Evolutionary conservation across 2,113 vertebrate genomes (phyloP).

Genomic region (Ochotona curzoniae): DNA sequence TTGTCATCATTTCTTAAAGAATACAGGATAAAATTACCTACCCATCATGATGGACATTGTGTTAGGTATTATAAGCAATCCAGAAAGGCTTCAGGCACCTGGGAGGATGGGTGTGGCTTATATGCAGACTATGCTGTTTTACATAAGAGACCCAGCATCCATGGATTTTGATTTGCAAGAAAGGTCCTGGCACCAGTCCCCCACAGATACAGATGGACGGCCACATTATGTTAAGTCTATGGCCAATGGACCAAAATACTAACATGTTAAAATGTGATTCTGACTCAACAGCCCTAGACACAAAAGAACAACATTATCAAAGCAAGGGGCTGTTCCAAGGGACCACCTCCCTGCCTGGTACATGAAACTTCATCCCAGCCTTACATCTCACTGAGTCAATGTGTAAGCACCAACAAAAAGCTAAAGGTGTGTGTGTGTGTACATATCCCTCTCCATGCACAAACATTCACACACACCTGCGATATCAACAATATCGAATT

Average conservation of each 20-base stretch:
- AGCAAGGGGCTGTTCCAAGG: too few species aligned
- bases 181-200: neutral
- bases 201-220: neutral
- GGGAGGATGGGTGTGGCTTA: neutral
- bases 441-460: neutral
- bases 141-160: neutral
- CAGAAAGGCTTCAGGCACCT: neutral
- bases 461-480: neutral
- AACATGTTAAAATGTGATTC: neutral
- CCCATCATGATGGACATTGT: neutral
- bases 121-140: neutral
- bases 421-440: neutral
- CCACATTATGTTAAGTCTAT: neutral
- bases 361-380: neutral
- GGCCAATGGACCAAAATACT: neutral
- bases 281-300: neutral
- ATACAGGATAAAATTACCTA: neutral
- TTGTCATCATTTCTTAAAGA: neutral
- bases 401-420: neutral
- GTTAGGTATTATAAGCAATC: neutral
- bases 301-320: neutral
- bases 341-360: neutral
- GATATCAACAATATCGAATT: too few species aligned
- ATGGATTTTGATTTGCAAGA: neutral
- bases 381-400: neutral